Evolutionary conservation across 2,888 invertebrate genomes (phyloP), one percentile per base, ranked within the genome.

Genomic region (Schrankia costaestrigalis): DNA sequence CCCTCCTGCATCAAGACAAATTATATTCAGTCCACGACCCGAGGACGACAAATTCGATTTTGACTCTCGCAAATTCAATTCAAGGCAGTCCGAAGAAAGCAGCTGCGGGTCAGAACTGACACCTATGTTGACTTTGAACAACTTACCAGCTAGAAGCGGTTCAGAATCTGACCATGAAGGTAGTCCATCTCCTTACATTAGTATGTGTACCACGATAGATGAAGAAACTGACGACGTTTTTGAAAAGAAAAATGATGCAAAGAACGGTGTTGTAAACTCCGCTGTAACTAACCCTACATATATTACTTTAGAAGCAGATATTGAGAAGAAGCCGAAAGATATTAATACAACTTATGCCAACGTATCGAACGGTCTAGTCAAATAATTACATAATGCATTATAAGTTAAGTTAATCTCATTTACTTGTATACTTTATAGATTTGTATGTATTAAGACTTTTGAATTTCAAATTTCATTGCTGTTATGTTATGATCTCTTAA

Each of bases 11-110:
- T 58, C 64, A n/a, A 72, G 63, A 29, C 71, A 64, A 26, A 75
- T 67, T 15, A 85, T 90, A 58, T 91, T 91, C 69, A 91, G 90
- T 63, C 91, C 92, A 1, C 79, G 90, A 39, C 51, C 71, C 1
- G 66, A 67, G 2, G 71, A 71, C 3, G 74, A 78, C 2, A 81
- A 85, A 41, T 91, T 91, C 54, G 82, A 89, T 47, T 92, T 92
- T 58, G 84, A 87, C 30, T 53, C 78, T 11, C 72, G 70, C 15
- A 77, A 71, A 52, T 62, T 77, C 28, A 75, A 76, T 46, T 50
- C 68, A 0, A 68, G 67, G 32, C 52, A 43, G 5, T 64, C 76
- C 0, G 77, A 66, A 54, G 73, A 52, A 22, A 71, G 66, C 32
- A 69, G 56, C 26, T 65, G 74, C 28, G 79, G 78, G 1, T 77